Evolutionary conservation across 2,888 invertebrate species (phyloP).

Genomic region (Drosophila mimetica): DNA sequence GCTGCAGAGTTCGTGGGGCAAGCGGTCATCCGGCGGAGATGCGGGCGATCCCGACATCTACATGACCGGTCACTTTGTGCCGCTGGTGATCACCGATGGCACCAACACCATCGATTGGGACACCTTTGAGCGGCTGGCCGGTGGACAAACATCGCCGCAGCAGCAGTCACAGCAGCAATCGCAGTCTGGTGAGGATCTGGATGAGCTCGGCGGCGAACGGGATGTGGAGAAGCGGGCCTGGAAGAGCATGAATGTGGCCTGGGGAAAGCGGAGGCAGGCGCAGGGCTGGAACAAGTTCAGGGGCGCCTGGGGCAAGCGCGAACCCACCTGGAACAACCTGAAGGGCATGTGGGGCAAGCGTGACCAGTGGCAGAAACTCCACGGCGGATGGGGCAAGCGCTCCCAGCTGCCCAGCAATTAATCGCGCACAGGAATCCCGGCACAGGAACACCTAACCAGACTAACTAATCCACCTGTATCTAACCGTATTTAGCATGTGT

Average conservation of each 20-base stretch:
- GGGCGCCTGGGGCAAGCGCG: constrained; percentile 91
- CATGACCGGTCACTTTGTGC: constrained; percentile 66
- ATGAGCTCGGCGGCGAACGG: constrained; percentile 38
- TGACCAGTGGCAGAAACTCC: constrained; percentile 84
- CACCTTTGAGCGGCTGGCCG: constrained; percentile 72
- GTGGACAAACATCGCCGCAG: constrained; percentile 21
- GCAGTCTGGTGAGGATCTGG: constrained; percentile 59
- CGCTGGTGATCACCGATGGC: constrained; percentile 65
- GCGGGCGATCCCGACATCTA: constrained; percentile 49
- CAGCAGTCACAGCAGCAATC: constrained; percentile 36
- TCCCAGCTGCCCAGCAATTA: constrained; percentile 58
- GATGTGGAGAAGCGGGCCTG: constrained; percentile 87
- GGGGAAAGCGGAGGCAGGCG: constrained; percentile 89
- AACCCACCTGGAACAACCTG: constrained; percentile 91
- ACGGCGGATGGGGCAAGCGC: constrained; percentile 84
- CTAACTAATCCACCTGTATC: constrained; percentile 24
- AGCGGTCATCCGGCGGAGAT: constrained; percentile 83
- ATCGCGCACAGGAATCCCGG: constrained; percentile 10
- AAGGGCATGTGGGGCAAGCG: constrained; percentile 93
- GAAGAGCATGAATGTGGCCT: constrained; percentile 89
- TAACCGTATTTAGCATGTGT: constrained; percentile 39
- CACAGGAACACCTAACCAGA: constrained; percentile 1
- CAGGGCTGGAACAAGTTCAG: constrained; percentile 86
- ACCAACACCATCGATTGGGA: constrained; percentile 69
- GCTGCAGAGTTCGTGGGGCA: constrained; percentile 90